These are phyloP conservation scores for Pica pica DNA, from an alignment of 2,113 vertebrate genomes.

Conservation along the genomic window DNA sequence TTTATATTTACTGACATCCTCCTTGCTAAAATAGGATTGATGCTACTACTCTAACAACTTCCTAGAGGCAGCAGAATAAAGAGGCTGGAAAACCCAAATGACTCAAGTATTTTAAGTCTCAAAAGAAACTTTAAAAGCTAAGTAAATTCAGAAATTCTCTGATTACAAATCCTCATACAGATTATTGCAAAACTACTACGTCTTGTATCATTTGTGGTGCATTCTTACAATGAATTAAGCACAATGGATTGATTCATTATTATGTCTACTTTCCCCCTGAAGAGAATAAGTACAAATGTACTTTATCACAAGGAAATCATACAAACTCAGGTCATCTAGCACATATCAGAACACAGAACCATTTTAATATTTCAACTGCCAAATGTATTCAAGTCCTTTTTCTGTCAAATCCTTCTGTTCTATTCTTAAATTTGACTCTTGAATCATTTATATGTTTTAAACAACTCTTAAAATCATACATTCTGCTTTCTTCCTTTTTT, in stretches of 20 bases:
- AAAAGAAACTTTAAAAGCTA: not conserved
- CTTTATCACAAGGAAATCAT: not conserved
- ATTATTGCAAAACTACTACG: not conserved
- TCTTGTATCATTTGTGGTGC: not conserved
- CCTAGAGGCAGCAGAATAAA: not conserved
- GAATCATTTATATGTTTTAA: not conserved
- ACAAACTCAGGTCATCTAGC: not conserved
- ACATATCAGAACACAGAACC: not conserved
- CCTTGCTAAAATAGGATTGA: not conserved
- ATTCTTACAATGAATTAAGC: not conserved
- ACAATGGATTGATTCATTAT: not conserved
- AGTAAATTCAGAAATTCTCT: not conserved
- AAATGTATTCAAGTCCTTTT: not conserved
- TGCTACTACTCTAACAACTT: not conserved
- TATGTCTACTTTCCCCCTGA: not conserved
- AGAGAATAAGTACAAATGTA: not conserved
- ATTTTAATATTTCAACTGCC: not conserved
- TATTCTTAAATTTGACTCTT: not conserved
- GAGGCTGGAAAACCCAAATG: not conserved
- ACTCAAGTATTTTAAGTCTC: not conserved
- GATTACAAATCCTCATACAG: not conserved
- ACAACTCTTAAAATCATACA: not conserved
- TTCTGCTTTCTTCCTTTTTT: not conserved
- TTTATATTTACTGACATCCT: conserved; percentile 16
- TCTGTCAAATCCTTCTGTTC: not conserved